Base-by-base conservation (phyloP, 2,113 vertebrate species). In the Oncorhynchus mykiss region DNA sequence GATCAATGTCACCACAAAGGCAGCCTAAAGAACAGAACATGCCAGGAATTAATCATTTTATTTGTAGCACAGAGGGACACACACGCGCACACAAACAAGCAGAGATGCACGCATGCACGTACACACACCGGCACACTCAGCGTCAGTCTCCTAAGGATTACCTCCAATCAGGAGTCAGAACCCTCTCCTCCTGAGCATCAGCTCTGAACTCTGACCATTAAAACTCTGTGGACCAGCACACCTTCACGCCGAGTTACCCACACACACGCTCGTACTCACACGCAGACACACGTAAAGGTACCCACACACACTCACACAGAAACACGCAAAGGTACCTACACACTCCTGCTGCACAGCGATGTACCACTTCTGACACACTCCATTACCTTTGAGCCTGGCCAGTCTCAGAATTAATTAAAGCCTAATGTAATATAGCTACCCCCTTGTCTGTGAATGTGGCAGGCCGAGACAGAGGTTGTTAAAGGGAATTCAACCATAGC, bases 401-500 rank as follows among this genome's bases (percentile, higher is more conserved):
- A 82, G 88, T 78, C 84, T 87, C 82, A 80, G 87, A 93, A 93
- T 94, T 94, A 94, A 94, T 92, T 92, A 89, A 81, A 89, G 82
- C 83, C 84, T 92, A 89, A 94, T 89, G 91, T 87, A 88, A 54
- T 54, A 54, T 54, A 54, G 14, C 13, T 54, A 54, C 14, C 16
- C 87, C 84, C 88, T 70, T 80, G 90, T 93, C 92, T 92, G 81
- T 89, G 93, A 93, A 88, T 87, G 87, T 89, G 85, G 78, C 39
- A 4, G 54, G 83, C 84, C 84, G 92, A 91, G 51, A 54, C 51
- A 54, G 89, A 82, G 84, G 88, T 87, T 85, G 76, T 81, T 87
- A 84, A 87, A 87, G 91, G 83, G 83, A 91, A 94, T 92, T 92
- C 91, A 92, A 90, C 90, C 84, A 84, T 85, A 45, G 85, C 75